phyloP scores from a whole-genome alignment of 1,140 invertebrate species.

The Chlorops oryzae region DNA sequence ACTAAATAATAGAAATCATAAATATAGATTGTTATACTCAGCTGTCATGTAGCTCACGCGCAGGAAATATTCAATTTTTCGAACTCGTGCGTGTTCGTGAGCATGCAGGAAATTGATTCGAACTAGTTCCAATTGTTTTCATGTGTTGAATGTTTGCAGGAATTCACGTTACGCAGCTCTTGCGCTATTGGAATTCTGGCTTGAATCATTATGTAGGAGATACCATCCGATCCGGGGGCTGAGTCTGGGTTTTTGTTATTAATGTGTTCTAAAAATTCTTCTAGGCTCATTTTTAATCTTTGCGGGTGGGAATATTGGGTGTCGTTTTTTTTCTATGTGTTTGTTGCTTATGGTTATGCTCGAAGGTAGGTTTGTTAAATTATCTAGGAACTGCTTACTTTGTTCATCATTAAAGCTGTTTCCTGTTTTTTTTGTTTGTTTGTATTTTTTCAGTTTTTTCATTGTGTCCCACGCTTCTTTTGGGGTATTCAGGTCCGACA shows the following conservation, averaged over 20 bases:
- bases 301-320: background rate
- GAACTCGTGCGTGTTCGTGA: too few species aligned
- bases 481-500: too few species aligned
- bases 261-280: background rate
- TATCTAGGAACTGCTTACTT: background rate
- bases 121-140: too few species aligned
- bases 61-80: too few species aligned
- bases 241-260: background rate
- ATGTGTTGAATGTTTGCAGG: too few species aligned
- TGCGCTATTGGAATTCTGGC: too few species aligned
- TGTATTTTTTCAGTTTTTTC: background rate
- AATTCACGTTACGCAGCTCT: too few species aligned
- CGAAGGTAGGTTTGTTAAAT: background rate
- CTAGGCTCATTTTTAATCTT: background rate
- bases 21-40: too few species aligned
- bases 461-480: background rate
- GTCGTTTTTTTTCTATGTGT: background rate
- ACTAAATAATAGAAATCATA: too few species aligned
- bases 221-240: background rate
- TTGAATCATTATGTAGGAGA: background rate
- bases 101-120: too few species aligned
- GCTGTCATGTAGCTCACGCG: too few species aligned
- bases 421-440: background rate
- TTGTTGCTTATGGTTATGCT: background rate
- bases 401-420: background rate